Percentiles rank a stretch among this genome's conserved stretches.
Evolutionary conservation across 1,140 invertebrate species (phyloP).

Genomic region (Drosophila orosa): DNA sequence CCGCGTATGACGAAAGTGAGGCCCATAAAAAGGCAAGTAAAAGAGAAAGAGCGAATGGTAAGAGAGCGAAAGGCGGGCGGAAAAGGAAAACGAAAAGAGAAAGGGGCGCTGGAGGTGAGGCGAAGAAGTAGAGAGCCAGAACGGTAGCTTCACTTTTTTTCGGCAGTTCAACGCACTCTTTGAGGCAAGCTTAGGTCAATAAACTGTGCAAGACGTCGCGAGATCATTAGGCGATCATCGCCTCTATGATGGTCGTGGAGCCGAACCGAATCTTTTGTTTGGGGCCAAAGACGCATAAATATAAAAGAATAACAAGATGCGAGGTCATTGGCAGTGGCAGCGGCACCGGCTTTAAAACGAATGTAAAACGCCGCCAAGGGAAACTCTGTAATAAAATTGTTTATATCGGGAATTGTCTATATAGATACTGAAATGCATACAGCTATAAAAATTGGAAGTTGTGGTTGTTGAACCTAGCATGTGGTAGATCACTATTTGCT

Average conservation of each 20-base stretch:
- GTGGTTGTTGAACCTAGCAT: neutral
- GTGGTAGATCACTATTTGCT: too few species aligned
- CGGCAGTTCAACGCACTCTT: slow-evolving; percentile 73
- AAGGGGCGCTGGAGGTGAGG: slow-evolving; percentile 16
- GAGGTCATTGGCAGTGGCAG: slow-evolving; percentile 75
- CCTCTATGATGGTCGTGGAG: slow-evolving; percentile 44
- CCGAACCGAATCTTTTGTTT: slow-evolving; percentile 64
- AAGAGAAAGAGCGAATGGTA: slow-evolving; percentile 34
- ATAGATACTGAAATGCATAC: neutral
- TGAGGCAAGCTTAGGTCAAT: slow-evolving; percentile 70
- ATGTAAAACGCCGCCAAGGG: slow-evolving; percentile 41
- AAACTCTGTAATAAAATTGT: slow-evolving; percentile 22
- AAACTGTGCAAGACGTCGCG: slow-evolving; percentile 63
- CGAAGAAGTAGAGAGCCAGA: slow-evolving; percentile 63
- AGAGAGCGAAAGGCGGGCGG: slow-evolving; percentile 39
- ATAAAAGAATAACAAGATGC: slow-evolving; percentile 30
- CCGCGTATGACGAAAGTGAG: slow-evolving; percentile 72
- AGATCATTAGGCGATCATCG: slow-evolving; percentile 47
- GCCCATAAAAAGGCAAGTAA: slow-evolving; percentile 49
- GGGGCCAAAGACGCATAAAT: slow-evolving; percentile 54
- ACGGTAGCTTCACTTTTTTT: slow-evolving; percentile 75
- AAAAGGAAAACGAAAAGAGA: slow-evolving; percentile 31
- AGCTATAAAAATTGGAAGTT: neutral
- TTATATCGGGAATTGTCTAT: too few species aligned
- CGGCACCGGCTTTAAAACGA: slow-evolving; percentile 35